phyloP scores from a whole-genome alignment of 1,140 invertebrate genomes.

The Scaptodrosophila lebanonensis region DNA sequence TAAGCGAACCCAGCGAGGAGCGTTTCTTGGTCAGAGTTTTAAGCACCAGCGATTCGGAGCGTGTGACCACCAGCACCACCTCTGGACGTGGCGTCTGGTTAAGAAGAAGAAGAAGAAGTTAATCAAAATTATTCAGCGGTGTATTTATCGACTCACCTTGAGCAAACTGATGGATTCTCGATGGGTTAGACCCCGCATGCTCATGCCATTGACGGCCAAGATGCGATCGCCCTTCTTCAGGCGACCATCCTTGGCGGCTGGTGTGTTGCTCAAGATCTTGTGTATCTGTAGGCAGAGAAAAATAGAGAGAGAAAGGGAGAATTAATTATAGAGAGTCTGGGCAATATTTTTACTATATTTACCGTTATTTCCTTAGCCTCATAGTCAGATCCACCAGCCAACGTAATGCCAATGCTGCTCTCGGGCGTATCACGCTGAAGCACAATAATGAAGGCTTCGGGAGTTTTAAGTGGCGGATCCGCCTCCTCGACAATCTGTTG shows the following conservation, averaged over 20 bases:
- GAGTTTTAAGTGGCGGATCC: slow-evolving; percentile 72
- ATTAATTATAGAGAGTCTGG: not conserved
- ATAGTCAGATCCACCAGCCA: slow-evolving; percentile 92
- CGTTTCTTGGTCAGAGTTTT: slow-evolving; percentile 73
- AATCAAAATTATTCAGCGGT: not conserved
- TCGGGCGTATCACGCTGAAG: slow-evolving; percentile 78
- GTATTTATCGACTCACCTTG: slow-evolving; percentile 82
- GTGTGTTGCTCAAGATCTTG: slow-evolving; percentile 89
- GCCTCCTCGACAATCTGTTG: slow-evolving; percentile 76
- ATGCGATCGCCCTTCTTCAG: slow-evolving; percentile 92
- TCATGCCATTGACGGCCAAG: slow-evolving; percentile 91
- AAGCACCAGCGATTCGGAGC: slow-evolving; percentile 70
- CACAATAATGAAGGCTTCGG: slow-evolving; percentile 76
- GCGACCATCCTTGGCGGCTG: slow-evolving; percentile 89
- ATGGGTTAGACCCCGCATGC: slow-evolving; percentile 88
- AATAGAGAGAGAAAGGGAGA: not conserved
- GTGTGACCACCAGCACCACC: slow-evolving; percentile 82
- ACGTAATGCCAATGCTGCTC: slow-evolving; percentile 89
- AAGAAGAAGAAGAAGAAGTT: not conserved
- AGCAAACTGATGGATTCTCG: slow-evolving; percentile 89
- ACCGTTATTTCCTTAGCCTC: slow-evolving; percentile 94
- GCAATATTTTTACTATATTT: slow-evolving; percentile 45
- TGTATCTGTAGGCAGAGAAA: slow-evolving; percentile 82
- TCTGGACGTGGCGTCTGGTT: slow-evolving; percentile 82
- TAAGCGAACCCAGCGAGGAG: slow-evolving; percentile 72